Evolutionary conservation across 2,113 vertebrate genomes (phyloP).

Genomic region (Psettodes erumei): DNA sequence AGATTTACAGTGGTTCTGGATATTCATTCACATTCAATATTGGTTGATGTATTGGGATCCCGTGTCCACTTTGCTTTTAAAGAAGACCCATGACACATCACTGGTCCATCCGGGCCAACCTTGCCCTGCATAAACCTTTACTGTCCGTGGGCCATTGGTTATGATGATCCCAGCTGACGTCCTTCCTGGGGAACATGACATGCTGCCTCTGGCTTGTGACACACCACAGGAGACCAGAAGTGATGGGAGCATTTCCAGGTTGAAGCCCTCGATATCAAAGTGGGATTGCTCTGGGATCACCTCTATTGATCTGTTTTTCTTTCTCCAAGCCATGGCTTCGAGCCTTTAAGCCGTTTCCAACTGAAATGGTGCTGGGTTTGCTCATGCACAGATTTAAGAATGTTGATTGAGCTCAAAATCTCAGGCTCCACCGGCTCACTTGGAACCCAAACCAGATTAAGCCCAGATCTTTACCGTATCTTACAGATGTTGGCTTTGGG

Average conservation of each 20-base stretch:
- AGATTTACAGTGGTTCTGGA: too few relatives aligned
- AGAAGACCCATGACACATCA: too few relatives aligned
- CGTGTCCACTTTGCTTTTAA: too few relatives aligned
- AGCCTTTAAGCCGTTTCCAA: constrained; percentile 65
- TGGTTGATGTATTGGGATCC: too few relatives aligned
- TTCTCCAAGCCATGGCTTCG: constrained; percentile 52
- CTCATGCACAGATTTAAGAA: neutral
- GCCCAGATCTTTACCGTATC: neutral
- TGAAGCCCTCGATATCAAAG: constrained; percentile 65
- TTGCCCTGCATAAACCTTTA: too few relatives aligned
- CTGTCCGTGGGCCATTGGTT: too few relatives aligned
- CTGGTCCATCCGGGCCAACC: too few relatives aligned
- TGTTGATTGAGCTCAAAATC: constrained; percentile 23
- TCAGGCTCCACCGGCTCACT: neutral
- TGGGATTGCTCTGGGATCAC: constrained; percentile 56
- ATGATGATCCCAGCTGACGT: too few relatives aligned
- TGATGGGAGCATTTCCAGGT: constrained; percentile 57
- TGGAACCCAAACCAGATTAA: constrained; percentile 20
- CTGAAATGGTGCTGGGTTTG: constrained; percentile 15
- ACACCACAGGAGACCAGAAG: constrained; percentile 41
- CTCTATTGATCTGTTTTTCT: constrained; percentile 77
- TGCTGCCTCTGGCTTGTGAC: neutral
- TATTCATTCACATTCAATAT: too few relatives aligned
- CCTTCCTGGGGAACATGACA: constrained; percentile 31
- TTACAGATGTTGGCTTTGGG: constrained; percentile 9